Percentiles rank a stretch among this genome's conserved stretches.
Conservation (phyloP, 1,140 invertebrate genomes). For the Oreohelix idahoensis region DNA sequence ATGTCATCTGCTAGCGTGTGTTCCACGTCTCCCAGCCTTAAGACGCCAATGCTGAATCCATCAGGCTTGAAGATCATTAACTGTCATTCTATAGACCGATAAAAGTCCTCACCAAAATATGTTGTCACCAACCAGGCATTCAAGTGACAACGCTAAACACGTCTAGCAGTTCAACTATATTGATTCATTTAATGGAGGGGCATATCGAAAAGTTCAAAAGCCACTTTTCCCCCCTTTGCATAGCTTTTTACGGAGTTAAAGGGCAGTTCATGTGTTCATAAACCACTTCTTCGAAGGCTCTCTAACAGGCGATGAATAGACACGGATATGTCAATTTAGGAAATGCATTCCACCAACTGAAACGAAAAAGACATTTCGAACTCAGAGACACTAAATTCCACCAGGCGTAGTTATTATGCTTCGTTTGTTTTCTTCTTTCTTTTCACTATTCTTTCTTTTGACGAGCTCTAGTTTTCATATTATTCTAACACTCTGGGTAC, state of each 20-base stretch:
- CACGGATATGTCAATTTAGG: slow-evolving; percentile 6
- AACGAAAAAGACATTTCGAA: slow-evolving; percentile 6
- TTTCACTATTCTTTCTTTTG: background rate
- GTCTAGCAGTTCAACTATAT: background rate
- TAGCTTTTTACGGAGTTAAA: background rate
- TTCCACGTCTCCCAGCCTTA: background rate
- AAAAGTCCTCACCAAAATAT: background rate
- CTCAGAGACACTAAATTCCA: background rate
- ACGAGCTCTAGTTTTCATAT: background rate
- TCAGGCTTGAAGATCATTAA: background rate
- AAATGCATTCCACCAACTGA: background rate
- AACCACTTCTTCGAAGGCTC: background rate
- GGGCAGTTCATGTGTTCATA: background rate
- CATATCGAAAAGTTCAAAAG: background rate
- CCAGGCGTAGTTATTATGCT: background rate
- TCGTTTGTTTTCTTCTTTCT: background rate
- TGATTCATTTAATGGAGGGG: background rate
- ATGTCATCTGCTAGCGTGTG: background rate
- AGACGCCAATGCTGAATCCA: background rate
- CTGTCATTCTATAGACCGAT: background rate
- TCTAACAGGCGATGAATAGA: background rate
- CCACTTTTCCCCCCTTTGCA: background rate
- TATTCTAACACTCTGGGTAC: slow-evolving; percentile 8
- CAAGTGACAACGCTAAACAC: background rate
- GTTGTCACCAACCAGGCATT: background rate